Evolutionary conservation across 2,797 vertebrate genomes (phyloP).

Genomic region (Microtus agrestis): DNA sequence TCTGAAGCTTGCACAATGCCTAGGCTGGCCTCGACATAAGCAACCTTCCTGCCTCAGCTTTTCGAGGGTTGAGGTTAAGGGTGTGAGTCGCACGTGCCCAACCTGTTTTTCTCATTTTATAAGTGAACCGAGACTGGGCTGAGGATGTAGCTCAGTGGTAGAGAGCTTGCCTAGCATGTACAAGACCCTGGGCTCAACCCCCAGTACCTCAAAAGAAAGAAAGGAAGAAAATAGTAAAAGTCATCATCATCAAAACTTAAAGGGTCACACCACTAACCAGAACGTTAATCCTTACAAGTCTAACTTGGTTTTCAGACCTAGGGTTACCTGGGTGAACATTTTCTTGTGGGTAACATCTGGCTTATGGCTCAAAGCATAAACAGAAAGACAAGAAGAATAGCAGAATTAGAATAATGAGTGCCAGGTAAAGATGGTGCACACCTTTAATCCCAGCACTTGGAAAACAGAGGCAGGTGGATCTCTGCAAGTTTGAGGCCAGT

Average conservation of each 20-base stretch:
- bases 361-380: background rate
- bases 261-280: background rate
- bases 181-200: background rate
- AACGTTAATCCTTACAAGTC: background rate
- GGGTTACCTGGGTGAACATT: background rate
- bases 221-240: background rate
- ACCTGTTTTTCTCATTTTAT: background rate
- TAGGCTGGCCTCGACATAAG: background rate
- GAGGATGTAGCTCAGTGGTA: background rate
- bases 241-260: background rate
- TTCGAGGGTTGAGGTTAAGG: background rate
- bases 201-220: too few relatives aligned
- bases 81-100: background rate
- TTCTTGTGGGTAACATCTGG: background rate
- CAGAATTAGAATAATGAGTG: conserved; percentile 7
- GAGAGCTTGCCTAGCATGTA: background rate
- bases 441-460: too few relatives aligned
- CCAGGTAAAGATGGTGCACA: too few relatives aligned
- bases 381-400: background rate
- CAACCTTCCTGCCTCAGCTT: background rate
- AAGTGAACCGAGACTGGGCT: background rate
- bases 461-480: too few relatives aligned
- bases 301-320: background rate
- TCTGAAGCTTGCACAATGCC: background rate
- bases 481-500: background rate